Evolutionary conservation across 2,888 invertebrate species (phyloP), one percentile per base, ranked within the genome.

Genomic region (Eucera pruinosa): DNA sequence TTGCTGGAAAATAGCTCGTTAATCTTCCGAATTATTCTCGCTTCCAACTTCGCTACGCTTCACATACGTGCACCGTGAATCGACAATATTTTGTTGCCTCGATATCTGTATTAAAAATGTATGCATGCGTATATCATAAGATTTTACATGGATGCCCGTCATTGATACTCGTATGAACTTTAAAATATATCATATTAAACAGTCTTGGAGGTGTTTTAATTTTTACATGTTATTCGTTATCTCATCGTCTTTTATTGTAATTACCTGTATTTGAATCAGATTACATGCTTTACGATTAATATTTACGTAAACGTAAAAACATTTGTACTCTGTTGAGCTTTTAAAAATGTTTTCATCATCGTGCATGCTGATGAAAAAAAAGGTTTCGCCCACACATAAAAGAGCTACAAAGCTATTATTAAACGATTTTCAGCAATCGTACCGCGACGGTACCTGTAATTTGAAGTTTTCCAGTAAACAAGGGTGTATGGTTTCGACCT

Each of bases 1-100:
- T 85, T 86, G 74, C 86, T 82, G 83, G 87, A 86, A 89, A 89
- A 89, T 87, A 88, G 88, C 89, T 89, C 89, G 88, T 89, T 89
- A 89, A 89, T 89, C 89, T 89, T 88, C 86, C 86, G 89, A 89
- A 87, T 89, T 89, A 89, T 88, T 89, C 88, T 87, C 89, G 88
- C 89, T 85, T 80, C 81, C 87, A 87, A 86, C 82, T 81, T 87
- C 62, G 75, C 73, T 47, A 72, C 69, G 75, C 50, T 78, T 69
- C 73, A 52, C 62, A n/a, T n/a, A 55, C 72, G 60, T 67, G 33
- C 68, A 67, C 57, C 75, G 58, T 74, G 73, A 78, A 68, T 84
- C 83, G 77, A 75, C 81, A 57, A 77, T 85, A 81, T 83, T 82
- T 70, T 66, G 68, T 68, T 66, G 73, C 55, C 71, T 54, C 45